Evolutionary conservation across 2,113 vertebrate species (phyloP), one percentile per base, ranked within the genome.

Genomic region (Oenanthe oenanthe): DNA sequence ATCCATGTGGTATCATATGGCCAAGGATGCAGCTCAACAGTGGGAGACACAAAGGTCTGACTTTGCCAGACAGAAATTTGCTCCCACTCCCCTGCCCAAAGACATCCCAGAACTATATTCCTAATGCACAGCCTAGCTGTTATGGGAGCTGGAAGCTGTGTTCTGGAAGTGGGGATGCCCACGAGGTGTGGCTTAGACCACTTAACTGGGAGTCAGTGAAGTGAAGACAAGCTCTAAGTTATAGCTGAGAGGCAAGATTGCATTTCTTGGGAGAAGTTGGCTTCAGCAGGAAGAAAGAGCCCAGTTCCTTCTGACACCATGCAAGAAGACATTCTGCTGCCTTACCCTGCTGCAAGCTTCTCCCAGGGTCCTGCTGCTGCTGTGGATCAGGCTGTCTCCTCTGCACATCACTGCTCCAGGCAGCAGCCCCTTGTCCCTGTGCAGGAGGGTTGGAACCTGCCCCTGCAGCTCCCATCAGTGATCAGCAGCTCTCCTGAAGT

Each of bases 131-230:
- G 2, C 10, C 43, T 47, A 8, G 3, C 1, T 32, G 24, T 36
- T 5, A 11, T 2, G 12, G 65, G 40, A 63, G 24, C 61, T 56
- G 29, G 20, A 48, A 47, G 45, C 45, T 0, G 3, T 17, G 0
- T 19, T 83, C 24, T 51, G n/a, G 16, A 68, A 86, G 18, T 0
- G 36, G n/a, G 7, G 7, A 10, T 29, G 7, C 5, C 29, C 6
- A 8, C 0, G 2, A 45, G 6, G 4, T 42, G 4, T 28, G 7
- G 21, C 9, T 61, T 36, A 19, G 15, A 20, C 38, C 58, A 20
- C 21, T 58, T 25, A 26, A 26, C 25, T 51, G 50, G 7, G 31
- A 76, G 48, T 13, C 43, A 32, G 53, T 32, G 43, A 47, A 36
- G 31, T 14, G 26, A 66, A 48, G 31, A 40, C 6, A 48, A 71